Conservation (phyloP, 2,888 invertebrate species). For the Erannis defoliaria region DNA sequence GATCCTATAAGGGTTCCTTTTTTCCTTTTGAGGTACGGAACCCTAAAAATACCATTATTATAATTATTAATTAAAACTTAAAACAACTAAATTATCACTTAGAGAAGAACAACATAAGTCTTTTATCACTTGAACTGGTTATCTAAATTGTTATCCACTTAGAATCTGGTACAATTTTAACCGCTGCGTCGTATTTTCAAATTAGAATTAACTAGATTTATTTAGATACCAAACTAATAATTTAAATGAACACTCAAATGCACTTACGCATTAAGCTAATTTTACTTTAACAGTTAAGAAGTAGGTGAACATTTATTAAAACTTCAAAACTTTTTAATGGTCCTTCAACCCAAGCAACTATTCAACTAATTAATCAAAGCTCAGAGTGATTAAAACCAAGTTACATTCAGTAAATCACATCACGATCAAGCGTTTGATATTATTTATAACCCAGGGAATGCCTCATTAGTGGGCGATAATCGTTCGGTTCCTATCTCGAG, state of each 20-base stretch:
- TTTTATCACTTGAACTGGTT: no score
- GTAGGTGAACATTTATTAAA: no score
- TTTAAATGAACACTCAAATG: neutral
- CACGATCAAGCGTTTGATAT: conserved; percentile 15
- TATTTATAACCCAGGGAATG: conserved; percentile 29
- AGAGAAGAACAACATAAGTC: no score
- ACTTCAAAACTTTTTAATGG: neutral
- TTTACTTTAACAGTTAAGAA: no score
- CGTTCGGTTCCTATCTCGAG: conserved; percentile 35
- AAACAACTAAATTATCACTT: no score
- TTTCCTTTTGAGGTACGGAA: no score
- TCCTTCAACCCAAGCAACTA: conserved; percentile 1
- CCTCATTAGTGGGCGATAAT: conserved; percentile 42
- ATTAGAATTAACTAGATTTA: neutral
- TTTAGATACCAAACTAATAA: neutral
- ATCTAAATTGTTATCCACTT: no score
- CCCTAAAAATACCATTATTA: no score
- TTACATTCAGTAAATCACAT: conserved; percentile 20
- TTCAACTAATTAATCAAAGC: conserved; percentile 11
- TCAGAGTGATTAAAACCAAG: conserved; percentile 20
- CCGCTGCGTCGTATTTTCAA: no score
- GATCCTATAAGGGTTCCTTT: no score
- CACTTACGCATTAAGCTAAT: neutral
- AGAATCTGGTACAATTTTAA: no score
- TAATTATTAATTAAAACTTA: no score